A percentile compares a stretch with the other conserved stretches of the same genome.
Evolutionary conservation across 2,888 invertebrate genomes (phyloP).

Genomic region (Pseudococcus longispinus): DNA sequence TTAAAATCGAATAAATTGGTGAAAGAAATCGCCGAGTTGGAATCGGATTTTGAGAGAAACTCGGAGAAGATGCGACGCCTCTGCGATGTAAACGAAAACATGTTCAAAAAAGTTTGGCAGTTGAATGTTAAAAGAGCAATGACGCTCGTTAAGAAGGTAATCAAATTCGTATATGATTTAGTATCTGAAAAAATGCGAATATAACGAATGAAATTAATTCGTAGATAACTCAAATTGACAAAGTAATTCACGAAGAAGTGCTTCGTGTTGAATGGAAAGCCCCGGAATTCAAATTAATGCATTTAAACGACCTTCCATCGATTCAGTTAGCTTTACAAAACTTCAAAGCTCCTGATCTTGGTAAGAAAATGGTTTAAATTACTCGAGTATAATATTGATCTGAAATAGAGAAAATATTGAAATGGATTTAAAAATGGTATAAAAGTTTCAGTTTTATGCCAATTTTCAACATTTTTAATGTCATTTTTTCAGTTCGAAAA

Average conservation of each 20-base stretch:
- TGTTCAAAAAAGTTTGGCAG: conserved; percentile 56
- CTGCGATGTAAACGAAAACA: conserved; percentile 56
- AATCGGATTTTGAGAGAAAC: conserved; percentile 43
- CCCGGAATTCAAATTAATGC: conserved; percentile 22
- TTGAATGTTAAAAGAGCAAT: conserved; percentile 53
- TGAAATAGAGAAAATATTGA: too few species aligned
- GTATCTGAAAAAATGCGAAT: not conserved
- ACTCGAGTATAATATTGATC: too few species aligned
- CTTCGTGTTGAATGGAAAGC: conserved; percentile 54
- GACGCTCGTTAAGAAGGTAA: conserved; percentile 51
- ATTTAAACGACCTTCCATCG: conserved; percentile 48
- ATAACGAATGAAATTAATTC: not conserved
- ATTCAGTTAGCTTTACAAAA: not conserved
- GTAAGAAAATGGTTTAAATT: not conserved
- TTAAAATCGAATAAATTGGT: conserved; percentile 49
- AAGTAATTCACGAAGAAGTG: conserved; percentile 51
- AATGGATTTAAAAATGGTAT: too few species aligned
- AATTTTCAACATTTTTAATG: too few species aligned
- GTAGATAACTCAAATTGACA: conserved; percentile 56
- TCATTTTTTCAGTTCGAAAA: too few species aligned
- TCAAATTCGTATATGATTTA: not conserved
- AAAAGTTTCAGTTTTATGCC: too few species aligned
- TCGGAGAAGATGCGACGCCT: conserved; percentile 50
- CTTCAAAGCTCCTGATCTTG: not conserved
- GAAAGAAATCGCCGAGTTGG: conserved; percentile 49